A percentile compares a stretch with the other conserved stretches of the same genome.
These are phyloP conservation scores for Scaptomyza graminum DNA, from an alignment of 1,140 invertebrate species.

Conservation along the genomic window DNA sequence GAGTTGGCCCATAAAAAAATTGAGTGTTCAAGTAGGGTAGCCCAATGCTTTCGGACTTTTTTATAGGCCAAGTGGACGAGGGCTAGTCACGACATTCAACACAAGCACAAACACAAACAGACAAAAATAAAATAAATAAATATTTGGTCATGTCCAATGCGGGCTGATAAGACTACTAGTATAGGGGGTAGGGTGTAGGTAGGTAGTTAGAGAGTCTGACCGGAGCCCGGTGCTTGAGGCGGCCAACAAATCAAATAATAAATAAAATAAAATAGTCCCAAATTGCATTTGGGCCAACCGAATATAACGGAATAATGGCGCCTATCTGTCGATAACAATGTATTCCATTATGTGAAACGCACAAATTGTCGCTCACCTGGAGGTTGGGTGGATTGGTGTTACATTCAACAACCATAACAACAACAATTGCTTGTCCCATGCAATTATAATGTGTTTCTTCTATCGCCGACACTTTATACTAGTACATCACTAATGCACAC, in stretches of 20 bases:
- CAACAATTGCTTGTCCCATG: constrained; percentile 63
- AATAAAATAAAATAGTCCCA: constrained; percentile 75
- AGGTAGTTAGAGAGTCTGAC: no score
- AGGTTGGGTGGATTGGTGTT: constrained; percentile 34
- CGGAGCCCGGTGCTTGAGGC: constrained; percentile 10
- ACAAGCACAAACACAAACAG: constrained; percentile 14
- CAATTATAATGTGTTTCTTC: constrained; percentile 72
- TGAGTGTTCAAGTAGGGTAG: constrained; percentile 56
- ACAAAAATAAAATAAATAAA: constrained; percentile 44
- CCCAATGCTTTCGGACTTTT: constrained; percentile 52
- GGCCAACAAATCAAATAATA: constrained; percentile 58
- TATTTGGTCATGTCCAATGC: constrained; percentile 25
- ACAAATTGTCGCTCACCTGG: constrained; percentile 74
- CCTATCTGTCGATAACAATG: constrained; percentile 66
- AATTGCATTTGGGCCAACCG: constrained; percentile 58
- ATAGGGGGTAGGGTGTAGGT: not conserved
- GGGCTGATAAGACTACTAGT: not conserved
- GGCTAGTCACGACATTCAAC: constrained; percentile 44
- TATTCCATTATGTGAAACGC: constrained; percentile 39
- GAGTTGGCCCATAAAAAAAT: constrained; percentile 73
- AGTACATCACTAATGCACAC: no score
- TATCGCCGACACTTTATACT: constrained; percentile 36
- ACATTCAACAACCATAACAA: constrained; percentile 36
- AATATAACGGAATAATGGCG: constrained; percentile 52
- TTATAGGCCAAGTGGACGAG: constrained; percentile 66